phyloP scores from a whole-genome alignment of 2,888 invertebrate genomes.

The Standfussiana lucernea region DNA sequence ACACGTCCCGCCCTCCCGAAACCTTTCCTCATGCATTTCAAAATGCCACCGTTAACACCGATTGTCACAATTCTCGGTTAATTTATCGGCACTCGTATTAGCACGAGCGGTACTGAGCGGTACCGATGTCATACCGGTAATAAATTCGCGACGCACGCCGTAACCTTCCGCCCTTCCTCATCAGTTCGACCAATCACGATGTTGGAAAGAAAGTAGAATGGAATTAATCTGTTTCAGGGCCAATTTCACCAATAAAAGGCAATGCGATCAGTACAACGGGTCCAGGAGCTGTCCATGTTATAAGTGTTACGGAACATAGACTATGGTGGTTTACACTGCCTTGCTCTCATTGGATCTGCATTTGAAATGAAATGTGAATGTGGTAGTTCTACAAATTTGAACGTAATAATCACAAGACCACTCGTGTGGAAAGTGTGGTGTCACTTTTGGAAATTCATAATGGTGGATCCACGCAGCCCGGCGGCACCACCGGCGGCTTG shows the following conservation, averaged over 20 bases:
- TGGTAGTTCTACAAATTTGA: too few species aligned
- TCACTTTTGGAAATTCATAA: too few species aligned
- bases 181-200: conserved; percentile 4
- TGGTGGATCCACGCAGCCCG: too few species aligned
- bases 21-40: conserved; percentile 4
- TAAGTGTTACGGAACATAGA: background rate
- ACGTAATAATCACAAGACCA: too few species aligned
- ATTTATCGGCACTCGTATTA: conserved; percentile 1
- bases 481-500: too few species aligned
- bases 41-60: conserved; percentile 24
- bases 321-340: background rate
- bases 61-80: background rate
- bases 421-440: too few species aligned
- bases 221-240: background rate
- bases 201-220: background rate
- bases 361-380: background rate
- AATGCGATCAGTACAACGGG: background rate
- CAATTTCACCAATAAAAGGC: background rate
- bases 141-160: conserved; percentile 45
- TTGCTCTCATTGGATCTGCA: background rate
- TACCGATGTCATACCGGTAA: conserved; percentile 28
- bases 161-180: conserved; percentile 21
- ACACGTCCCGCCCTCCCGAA: background rate
- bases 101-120: conserved; percentile 50
- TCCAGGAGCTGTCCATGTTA: background rate